A percentile compares a stretch with the other conserved stretches of the same genome.
Evolutionary conservation across 2,888 invertebrate species (phyloP).

Genomic region (Operophtera brumata): DNA sequence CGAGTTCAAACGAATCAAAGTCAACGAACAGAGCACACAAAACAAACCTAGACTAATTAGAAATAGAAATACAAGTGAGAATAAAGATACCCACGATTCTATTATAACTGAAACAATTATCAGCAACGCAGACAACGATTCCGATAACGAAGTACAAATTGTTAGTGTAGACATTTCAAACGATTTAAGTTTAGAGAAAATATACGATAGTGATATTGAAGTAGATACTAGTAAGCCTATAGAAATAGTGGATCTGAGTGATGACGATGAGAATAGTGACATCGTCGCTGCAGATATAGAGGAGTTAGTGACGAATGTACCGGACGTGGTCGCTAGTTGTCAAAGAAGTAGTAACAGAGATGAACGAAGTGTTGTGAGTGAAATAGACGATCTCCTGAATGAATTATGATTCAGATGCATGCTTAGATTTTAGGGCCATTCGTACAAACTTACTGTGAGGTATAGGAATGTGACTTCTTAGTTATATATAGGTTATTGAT

Average conservation of each 20-base stretch:
- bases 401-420: constrained; percentile 54
- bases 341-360: constrained; percentile 44
- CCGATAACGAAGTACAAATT: constrained; percentile 70
- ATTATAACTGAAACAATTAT: constrained; percentile 39
- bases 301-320: constrained; percentile 63
- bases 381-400: constrained; percentile 56
- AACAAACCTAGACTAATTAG: constrained; percentile 65
- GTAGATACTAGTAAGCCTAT: constrained; percentile 53
- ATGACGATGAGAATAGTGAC: constrained; percentile 58
- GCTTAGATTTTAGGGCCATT: background rate
- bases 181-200: constrained; percentile 45
- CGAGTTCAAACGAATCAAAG: constrained; percentile 69
- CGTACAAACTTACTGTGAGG: constrained; percentile 20
- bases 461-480: background rate
- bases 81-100: constrained; percentile 38
- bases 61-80: constrained; percentile 50
- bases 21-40: constrained; percentile 49
- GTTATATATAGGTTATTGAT: background rate
- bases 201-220: constrained; percentile 59
- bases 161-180: constrained; percentile 55
- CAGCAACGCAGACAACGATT: constrained; percentile 55
- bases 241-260: constrained; percentile 68
- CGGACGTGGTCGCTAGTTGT: constrained; percentile 73
- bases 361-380: constrained; percentile 50
- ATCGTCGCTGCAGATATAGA: constrained; percentile 51